phyloP scores from a whole-genome alignment of 2,113 vertebrate species.

The Hippolais icterina region DNA sequence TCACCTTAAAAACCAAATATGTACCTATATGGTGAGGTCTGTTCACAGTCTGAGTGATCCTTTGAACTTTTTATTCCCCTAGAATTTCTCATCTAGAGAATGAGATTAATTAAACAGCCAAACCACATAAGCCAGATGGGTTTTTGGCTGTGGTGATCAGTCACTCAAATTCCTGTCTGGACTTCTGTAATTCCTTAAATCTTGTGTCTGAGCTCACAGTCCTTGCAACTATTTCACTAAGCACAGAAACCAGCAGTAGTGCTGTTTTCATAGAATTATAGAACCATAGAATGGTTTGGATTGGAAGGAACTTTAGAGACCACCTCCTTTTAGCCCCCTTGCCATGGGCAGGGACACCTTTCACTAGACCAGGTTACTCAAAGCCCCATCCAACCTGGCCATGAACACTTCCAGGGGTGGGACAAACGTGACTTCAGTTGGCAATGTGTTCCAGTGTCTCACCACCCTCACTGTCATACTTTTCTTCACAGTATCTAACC shows the following conservation, averaged over 20 bases:
- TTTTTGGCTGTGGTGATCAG: neutral
- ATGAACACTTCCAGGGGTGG: neutral
- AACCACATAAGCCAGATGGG: neutral
- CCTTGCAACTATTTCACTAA: neutral
- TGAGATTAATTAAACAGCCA: neutral
- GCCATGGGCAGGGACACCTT: neutral
- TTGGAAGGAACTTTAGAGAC: neutral
- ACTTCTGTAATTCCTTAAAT: neutral
- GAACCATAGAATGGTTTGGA: neutral
- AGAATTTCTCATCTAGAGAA: neutral
- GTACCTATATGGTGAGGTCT: neutral
- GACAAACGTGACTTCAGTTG: neutral
- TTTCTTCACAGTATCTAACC: neutral
- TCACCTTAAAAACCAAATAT: neutral
- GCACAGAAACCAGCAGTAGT: neutral
- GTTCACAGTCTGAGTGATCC: neutral
- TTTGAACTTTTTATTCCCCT: neutral
- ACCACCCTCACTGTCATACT: neutral
- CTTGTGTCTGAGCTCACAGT: neutral
- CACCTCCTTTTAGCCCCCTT: fast-evolving
- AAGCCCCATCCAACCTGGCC: neutral
- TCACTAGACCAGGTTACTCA: neutral
- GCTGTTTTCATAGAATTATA: neutral
- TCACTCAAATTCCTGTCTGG: neutral
- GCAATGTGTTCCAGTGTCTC: neutral